Base-by-base conservation (phyloP, 30 jellyfish, hydroid and myxozoan genomes). In the Catostylus mosaicus region DNA sequence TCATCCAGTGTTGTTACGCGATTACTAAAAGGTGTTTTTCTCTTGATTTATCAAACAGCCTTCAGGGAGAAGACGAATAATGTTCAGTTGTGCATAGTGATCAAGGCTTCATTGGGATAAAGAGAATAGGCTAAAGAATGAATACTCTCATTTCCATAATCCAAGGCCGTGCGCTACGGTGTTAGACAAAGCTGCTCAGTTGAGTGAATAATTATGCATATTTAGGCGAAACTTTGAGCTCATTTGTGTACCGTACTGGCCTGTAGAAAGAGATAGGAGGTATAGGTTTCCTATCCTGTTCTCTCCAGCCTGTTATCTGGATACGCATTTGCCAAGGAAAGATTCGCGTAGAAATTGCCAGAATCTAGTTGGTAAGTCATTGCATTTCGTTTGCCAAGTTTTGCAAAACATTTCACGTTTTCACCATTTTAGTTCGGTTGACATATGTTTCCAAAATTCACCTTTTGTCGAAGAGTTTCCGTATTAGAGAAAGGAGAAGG, bases 141-240 rank as follows among this genome's bases (percentile, higher is more conserved):
- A 63, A 50, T 38, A 27, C 62, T 2, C 84, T 54, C 30, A 82
- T 82, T 82, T 18, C 82, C 92, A 82, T 82, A 82, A 82, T 82
- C 92, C 48, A 63, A 30, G 74, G 67, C 81, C 46, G 80, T 30
- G 73, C 92, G 69, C 80, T 82, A 82, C 86, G 75, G 84, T 83
- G 50, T 9, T 60, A 82, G 92, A 82, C 92, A 82, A 82, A 48
- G 80, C 85, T 80, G 92, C 35, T 69, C 75, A 82, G 9, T 48
- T 23, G 36, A 67, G 86, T 69, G 92, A 50, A 70, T 82, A 82
- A 82, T 82, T 82, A 82, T 82, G 85, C 92, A 82, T 82, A 82
- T 67, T 54, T 38, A 69, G 75, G 31, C 47, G 34, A 34, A 51
- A 30, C 36, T 40, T 31, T 61, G 85, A 68, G 75, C 80, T 54